Evolutionary conservation across 2,113 vertebrate genomes (phyloP), one percentile per base, ranked within the genome.

Genomic region (Potamarius usumacintae): DNA sequence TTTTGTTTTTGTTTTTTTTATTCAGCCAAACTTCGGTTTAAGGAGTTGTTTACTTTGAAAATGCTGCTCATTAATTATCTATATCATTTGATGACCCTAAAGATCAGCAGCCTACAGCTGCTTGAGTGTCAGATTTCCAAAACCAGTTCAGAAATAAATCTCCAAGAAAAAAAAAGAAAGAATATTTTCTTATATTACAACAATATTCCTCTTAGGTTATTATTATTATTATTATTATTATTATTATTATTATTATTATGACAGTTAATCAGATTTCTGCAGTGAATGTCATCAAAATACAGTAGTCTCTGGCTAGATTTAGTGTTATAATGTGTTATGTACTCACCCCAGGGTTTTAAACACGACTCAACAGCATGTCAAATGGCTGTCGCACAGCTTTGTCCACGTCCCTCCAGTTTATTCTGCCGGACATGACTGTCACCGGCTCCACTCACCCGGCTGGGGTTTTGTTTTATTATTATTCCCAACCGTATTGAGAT

Each of bases 261-360:
- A 17, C 25, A 12, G 76, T 79, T 79, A 79, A 79, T 79, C n/a
- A 79, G 77, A 57, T 57, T 30, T 18, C n/a, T 12, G 25, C 2
- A 7, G 4, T 48, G 20, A 79, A 57, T 57, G 2, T 18, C n/a
- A 79, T 53, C 50, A 52, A 6, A n/a, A 52, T 15, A 77, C 74
- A 77, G 77, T 27, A 3, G 3, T 50, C 9, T 42, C 8, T 81
- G 27, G 17, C 17, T 52, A 42, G 8, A 14, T 20, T 20, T 30
- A 20, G 25, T 69, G 82, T 65, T n/a, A 52, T 1, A 65, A 83
- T 12, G n/a, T 57, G n/a, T 30, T 69, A 52, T n/a, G 18, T 30
- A 83, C 82, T 83, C 52, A 83, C 82, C 82, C 25, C 53, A 0
- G 25, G 20, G 60, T 50, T 25, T 83, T 83, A 63, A 82, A 82